Evolutionary conservation across 2,113 vertebrate species (phyloP), one percentile per base, ranked within the genome.

Genomic region (Sylvilagus bachmani): DNA sequence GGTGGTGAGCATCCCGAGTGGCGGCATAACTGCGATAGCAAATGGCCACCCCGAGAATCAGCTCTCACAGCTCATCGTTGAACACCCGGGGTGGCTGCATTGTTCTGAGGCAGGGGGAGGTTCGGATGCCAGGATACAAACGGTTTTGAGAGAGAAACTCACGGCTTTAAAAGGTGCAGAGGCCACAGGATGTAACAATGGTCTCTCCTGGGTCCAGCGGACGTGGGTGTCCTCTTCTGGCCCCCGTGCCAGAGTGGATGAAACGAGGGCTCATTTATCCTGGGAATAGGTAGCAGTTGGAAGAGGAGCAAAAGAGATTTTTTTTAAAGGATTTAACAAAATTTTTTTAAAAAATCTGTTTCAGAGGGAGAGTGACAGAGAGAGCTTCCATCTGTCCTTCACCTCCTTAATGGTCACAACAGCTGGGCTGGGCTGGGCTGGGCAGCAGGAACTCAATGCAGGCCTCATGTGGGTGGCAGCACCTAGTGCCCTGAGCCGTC

Each of bases 261-360:
- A 98, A 93, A 98, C 94, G 13, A 98, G 64, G 66, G 96, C 96
- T 94, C 96, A 91, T 91, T 98, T 98, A 91, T 66, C 92, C 98
- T 98, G 87, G 75, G 93, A 96, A 36, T 24, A 73, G 8, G 31
- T 14, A 71, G 62, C 0, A 25, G 3, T 2, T 12, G 24, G 24
- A 24, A 27, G 24, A 87, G 38, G 53, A 62, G 53, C 64, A 1
- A 11, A 9, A 25, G 71, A 53, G 55, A 58, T 58, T 9, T 58
- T 58, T 58, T 17, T 58, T 16, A 38, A 38, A 38, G 38, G 5
- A 38, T 38, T 38, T 11, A 58, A 58, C 7, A 58, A 58, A 16
- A 58, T 58, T 58, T 58, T 9, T 58, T 58, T 58, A 12, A 58
- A 58, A 12, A 58, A 58, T 58, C 17, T 58, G 19, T 58, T 58